Conservation (phyloP, 1,140 invertebrate species). For the Cotesia typhae region DNA sequence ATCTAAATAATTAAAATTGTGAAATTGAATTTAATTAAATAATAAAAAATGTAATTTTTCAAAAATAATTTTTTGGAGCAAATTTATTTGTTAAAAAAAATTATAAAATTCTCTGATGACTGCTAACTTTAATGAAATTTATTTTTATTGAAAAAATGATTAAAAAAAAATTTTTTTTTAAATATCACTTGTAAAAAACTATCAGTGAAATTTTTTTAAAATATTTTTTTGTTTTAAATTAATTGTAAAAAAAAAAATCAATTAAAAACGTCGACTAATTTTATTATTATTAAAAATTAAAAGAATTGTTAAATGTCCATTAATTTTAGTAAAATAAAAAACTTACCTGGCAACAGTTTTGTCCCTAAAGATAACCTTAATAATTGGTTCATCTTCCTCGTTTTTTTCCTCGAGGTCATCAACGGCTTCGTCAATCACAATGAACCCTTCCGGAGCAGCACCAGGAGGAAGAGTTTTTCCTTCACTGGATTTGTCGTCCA, state of each 20-base stretch:
- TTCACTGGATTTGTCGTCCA: not conserved
- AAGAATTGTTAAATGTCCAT: not conserved
- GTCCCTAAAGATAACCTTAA: slow-evolving; percentile 57
- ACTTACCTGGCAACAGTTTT: slow-evolving; percentile 48
- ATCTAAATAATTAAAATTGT: too few species aligned
- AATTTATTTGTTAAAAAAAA: not conserved
- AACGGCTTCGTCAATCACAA: slow-evolving; percentile 47
- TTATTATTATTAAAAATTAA: not conserved
- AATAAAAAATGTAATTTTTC: not conserved
- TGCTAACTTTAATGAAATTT: too few species aligned
- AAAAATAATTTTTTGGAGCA: not conserved
- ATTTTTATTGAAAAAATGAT: too few species aligned
- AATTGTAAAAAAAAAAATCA: too few species aligned
- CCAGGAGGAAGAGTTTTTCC: slow-evolving; percentile 48
- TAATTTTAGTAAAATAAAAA: slow-evolving; percentile 8
- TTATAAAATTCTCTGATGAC: too few species aligned
- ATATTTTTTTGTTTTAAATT: too few species aligned
- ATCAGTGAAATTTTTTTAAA: too few species aligned
- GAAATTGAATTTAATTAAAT: not conserved
- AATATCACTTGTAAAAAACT: not conserved
- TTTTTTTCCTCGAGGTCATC: not conserved
- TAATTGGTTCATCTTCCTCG: slow-evolving; percentile 38
- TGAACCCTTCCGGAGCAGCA: slow-evolving; percentile 46
- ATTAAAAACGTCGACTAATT: not conserved
- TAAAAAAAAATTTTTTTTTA: too few species aligned